phyloP scores from a whole-genome alignment of 1,140 invertebrate genomes.

The Yoshiicerus persimilis region DNA sequence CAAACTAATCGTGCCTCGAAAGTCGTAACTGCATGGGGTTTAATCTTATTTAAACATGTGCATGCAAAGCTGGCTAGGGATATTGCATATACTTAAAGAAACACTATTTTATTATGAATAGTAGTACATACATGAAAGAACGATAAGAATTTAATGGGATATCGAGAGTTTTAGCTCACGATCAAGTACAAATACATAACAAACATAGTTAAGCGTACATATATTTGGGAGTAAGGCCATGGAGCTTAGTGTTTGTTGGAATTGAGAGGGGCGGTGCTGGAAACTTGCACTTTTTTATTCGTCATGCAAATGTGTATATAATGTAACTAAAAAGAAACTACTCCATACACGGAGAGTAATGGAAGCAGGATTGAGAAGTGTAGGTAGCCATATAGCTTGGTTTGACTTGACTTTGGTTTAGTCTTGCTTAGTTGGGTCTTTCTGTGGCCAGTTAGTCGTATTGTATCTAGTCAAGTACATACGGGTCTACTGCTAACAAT shows the following conservation, averaged over 20 bases:
- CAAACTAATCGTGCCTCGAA: background rate
- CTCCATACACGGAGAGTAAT: background rate
- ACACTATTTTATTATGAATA: background rate
- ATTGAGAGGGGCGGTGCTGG: background rate
- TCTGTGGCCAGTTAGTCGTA: background rate
- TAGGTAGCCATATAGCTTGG: background rate
- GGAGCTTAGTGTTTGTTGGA: background rate
- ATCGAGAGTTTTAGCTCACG: background rate
- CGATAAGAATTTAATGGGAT: background rate
- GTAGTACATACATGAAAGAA: no score
- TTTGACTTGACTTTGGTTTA: no score
- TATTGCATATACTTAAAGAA: no score
- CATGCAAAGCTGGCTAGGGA: background rate
- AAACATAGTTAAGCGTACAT: background rate
- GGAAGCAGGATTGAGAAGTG: background rate
- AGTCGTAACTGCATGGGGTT: background rate
- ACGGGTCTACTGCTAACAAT: background rate
- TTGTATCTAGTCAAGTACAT: background rate
- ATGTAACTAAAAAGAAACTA: background rate
- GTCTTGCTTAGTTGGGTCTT: background rate
- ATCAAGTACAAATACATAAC: background rate
- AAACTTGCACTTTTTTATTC: background rate
- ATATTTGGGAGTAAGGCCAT: background rate
- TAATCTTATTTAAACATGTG: background rate
- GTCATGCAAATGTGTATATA: constrained; percentile 12